A percentile compares a stretch with the other conserved stretches of the same genome.
These are phyloP conservation scores for Cyclopterus lumpus DNA, from an alignment of 2,797 vertebrate genomes.

Conservation along the genomic window DNA sequence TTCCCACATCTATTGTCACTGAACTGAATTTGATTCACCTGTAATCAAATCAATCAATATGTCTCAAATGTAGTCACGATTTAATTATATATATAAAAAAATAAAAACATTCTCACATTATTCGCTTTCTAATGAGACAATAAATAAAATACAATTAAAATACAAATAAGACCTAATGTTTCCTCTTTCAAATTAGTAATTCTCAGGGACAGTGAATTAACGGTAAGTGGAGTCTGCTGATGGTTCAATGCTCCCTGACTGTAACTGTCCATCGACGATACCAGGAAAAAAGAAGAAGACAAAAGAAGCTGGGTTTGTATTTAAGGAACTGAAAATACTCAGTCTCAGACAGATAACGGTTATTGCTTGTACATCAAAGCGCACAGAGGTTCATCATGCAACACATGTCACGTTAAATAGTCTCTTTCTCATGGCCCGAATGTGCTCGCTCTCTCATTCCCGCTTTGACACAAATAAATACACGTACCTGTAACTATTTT, in stretches of 20 bases:
- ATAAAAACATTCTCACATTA: neutral
- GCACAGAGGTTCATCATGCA: conserved; percentile 42
- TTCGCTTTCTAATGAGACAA: conserved; percentile 40
- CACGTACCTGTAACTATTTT: conserved; percentile 10
- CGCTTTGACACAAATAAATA: conserved; percentile 7
- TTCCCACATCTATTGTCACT: neutral
- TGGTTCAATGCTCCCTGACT: conserved; percentile 58
- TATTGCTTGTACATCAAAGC: conserved; percentile 72
- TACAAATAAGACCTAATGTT: conserved; percentile 45
- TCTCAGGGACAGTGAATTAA: conserved; percentile 44
- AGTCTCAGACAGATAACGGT: conserved; percentile 79
- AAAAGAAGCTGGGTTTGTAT: conserved; percentile 60
- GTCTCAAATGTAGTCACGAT: conserved; percentile 37
- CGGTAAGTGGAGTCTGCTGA: conserved; percentile 60
- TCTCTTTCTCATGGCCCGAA: conserved; percentile 9
- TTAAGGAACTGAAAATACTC: conserved; percentile 80
- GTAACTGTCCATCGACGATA: conserved; percentile 64
- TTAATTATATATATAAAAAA: conserved; percentile 10
- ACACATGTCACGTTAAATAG: conserved; percentile 35
- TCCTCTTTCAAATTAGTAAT: conserved; percentile 47
- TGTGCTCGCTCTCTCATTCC: neutral
- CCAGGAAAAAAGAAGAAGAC: conserved; percentile 61
- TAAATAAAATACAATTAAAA: conserved; percentile 39
- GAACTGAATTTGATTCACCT: neutral
- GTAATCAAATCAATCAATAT: conserved; percentile 15